A percentile compares a stretch with the other conserved stretches of the same genome.
phyloP scores from a whole-genome alignment of 1,140 invertebrate species.

The Aphelenchoides fujianensis region DNA sequence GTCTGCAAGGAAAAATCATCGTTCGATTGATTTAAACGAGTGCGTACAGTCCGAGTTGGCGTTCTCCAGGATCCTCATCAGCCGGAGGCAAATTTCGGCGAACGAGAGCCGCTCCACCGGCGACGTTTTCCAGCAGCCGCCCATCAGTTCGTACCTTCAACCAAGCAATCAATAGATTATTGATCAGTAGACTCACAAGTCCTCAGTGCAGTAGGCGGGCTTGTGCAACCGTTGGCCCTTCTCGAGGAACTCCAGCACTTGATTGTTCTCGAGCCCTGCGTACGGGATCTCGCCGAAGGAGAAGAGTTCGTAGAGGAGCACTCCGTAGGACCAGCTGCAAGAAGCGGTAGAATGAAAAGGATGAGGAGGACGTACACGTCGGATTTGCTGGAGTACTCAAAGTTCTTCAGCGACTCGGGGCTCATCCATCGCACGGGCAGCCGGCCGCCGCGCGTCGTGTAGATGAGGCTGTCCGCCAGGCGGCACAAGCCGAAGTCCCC shows the following conservation, averaged over 20 bases:
- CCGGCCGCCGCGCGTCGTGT: slow-evolving; percentile 87
- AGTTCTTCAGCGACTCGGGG: slow-evolving; percentile 79
- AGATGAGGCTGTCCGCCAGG: slow-evolving; percentile 88
- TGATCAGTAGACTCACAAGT: slow-evolving; percentile 41
- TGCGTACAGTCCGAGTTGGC: slow-evolving; percentile 22
- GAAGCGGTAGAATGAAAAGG: neutral
- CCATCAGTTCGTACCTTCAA: slow-evolving; percentile 42
- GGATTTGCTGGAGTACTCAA: slow-evolving; percentile 50
- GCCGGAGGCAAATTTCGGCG: slow-evolving; percentile 20
- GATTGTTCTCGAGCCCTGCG: slow-evolving; percentile 25
- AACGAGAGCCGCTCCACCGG: slow-evolving; percentile 31
- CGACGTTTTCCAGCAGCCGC: slow-evolving; percentile 24
- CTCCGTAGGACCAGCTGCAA: slow-evolving; percentile 50
- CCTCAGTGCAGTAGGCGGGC: slow-evolving; percentile 41
- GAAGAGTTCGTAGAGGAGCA: slow-evolving; percentile 51
- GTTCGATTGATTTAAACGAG: too few relatives aligned
- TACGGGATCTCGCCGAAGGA: slow-evolving; percentile 54
- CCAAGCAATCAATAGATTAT: neutral
- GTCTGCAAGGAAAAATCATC: too few relatives aligned
- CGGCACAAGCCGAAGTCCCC: slow-evolving; percentile 94
- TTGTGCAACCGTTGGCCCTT: slow-evolving; percentile 38
- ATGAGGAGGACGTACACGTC: slow-evolving; percentile 45
- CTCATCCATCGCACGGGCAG: slow-evolving; percentile 92
- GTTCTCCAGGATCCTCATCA: slow-evolving; percentile 16
- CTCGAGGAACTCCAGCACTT: slow-evolving; percentile 38